Evolutionary conservation across 37 sponge, comb jelly and placozoan species (phyloP), one percentile per base, ranked within the genome.

Genomic region (Aplysina aerophoba): DNA sequence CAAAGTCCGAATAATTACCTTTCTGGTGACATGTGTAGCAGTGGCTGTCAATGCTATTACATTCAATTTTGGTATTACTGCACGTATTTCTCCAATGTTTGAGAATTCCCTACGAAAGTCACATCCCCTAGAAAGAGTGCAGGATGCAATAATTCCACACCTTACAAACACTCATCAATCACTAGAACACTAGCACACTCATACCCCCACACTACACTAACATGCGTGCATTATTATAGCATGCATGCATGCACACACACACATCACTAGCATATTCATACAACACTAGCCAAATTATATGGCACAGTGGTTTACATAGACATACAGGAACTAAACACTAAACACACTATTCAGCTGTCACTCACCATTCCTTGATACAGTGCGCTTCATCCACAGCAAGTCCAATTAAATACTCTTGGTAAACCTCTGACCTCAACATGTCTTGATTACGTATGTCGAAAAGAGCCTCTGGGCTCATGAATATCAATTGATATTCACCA

Each of bases 1-100:
- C 14, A 90, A 67, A 22, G 61, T 20, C 30, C 60, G 28, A 4
- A 82, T 75, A 13, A 91, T 50, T 0, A 15, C 34, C 41, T 56
- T 15, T 14, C 80, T 33, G 12, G 82, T 82, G 0, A 0, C 1
- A 4, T 25, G 14, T 22, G 59, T 89, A 0, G 90, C 90, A 19
- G 90, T 89, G 44, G 90, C 90, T 55, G 90, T 89, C 82, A 85
- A 55, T 21, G 87, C 81, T 83, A 89, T 89, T 1, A 89, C 35
- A 41, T 71, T 89, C 20, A 37, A 36, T 40, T 3, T 24, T 37
- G 22, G n/a, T 16, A 69, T 72, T 12, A 84, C 15, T 15, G 81
- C 56, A 3, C 77, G 17, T 20, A 88, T 63, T 40, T 75, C 35
- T 27, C 66, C 55, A 28, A 88, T 65, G 50, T 84, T 59, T 30